Conservation (phyloP, 2,888 invertebrate species). For the Ichneumon xanthorius region DNA sequence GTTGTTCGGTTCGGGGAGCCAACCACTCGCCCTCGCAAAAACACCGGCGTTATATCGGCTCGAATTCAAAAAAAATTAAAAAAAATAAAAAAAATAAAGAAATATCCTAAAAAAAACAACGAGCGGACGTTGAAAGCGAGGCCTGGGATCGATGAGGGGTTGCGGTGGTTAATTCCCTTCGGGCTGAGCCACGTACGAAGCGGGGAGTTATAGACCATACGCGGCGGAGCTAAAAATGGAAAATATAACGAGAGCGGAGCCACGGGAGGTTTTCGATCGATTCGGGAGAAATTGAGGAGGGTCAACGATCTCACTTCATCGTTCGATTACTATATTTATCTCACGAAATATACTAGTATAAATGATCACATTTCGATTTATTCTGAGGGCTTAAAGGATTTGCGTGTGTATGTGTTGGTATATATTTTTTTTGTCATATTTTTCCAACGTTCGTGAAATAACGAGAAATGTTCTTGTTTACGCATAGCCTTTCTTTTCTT, state of each 20-base stretch:
- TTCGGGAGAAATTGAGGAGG: slow-evolving; percentile 31
- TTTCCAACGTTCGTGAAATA: not conserved
- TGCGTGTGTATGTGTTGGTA: slow-evolving; percentile 2
- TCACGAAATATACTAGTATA: slow-evolving; percentile 19
- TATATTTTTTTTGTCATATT: slow-evolving; percentile 38
- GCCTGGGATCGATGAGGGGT: slow-evolving; percentile 50
- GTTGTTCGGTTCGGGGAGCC: slow-evolving; percentile 1
- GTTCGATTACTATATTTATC: slow-evolving; percentile 15
- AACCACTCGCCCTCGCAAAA: slow-evolving; percentile 43
- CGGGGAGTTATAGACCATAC: slow-evolving; percentile 15
- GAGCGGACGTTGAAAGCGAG: slow-evolving; percentile 47
- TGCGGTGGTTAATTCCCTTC: slow-evolving; percentile 58
- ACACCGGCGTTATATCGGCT: slow-evolving; percentile 63
- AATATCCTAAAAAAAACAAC: slow-evolving; percentile 8
- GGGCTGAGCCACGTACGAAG: slow-evolving; percentile 20
- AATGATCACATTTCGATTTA: slow-evolving; percentile 43
- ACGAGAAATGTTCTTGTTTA: slow-evolving; percentile 29
- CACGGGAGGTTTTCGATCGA: slow-evolving; percentile 28
- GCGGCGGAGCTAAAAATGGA: slow-evolving; percentile 8
- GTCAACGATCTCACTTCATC: slow-evolving; percentile 26
- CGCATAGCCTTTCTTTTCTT: slow-evolving; percentile 49
- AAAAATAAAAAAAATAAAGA: slow-evolving; percentile 14
- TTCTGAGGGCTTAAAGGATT: not conserved
- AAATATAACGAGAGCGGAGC: not conserved
- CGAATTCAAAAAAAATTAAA: slow-evolving; percentile 34